Evolutionary conservation across 1,140 invertebrate species (phyloP).

Genomic region (Pygmarrhopalites habei): DNA sequence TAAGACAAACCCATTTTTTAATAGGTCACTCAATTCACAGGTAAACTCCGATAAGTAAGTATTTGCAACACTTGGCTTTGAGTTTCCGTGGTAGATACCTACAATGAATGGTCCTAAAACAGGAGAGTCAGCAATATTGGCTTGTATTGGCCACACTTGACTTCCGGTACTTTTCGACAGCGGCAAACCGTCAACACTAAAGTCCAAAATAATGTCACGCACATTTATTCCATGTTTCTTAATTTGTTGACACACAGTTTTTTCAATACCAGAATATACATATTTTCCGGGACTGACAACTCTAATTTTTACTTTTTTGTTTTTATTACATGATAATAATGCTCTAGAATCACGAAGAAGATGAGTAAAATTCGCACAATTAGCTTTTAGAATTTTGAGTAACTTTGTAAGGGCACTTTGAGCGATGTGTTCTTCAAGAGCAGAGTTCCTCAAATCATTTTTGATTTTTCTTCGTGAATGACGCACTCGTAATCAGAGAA

Average conservation of each 20-base stretch:
- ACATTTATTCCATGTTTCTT: background rate
- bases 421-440: no score
- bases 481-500: no score
- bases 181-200: conserved; percentile 35
- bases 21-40: conserved; percentile 26
- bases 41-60: conserved; percentile 36
- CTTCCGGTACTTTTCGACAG: conserved; percentile 23
- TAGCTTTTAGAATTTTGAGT: no score
- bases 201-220: conserved; percentile 16
- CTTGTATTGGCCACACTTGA: conserved; percentile 40
- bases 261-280: conserved; percentile 8
- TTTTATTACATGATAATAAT: no score
- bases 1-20: conserved; percentile 20
- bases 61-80: conserved; percentile 30
- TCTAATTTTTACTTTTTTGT: no score
- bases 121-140: conserved; percentile 26
- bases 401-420: no score
- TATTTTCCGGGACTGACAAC: conserved; percentile 16
- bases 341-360: no score
- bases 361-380: no score
- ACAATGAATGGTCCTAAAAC: conserved; percentile 36
- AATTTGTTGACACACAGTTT: background rate
- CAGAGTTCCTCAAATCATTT: no score
- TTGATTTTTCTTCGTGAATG: no score
- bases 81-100: conserved; percentile 35